A percentile compares a stretch with the other conserved stretches of the same genome.
Evolutionary conservation across 1,140 invertebrate species (phyloP).

Genomic region (Bombus difficillimus): DNA sequence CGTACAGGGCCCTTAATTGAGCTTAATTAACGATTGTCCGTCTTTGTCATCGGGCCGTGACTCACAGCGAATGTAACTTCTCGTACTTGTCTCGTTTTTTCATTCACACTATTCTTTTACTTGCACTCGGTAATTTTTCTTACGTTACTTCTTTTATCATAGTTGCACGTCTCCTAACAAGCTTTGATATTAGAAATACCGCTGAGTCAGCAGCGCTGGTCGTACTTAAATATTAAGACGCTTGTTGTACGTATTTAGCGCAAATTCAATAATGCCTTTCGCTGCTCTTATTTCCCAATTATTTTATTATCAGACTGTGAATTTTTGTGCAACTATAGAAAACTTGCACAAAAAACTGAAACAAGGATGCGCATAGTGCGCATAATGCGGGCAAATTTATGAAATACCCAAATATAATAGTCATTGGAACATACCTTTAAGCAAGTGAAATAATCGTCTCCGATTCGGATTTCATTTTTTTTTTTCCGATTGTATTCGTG

Average conservation of each 20-base stretch:
- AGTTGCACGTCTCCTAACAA: background rate
- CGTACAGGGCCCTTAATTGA: slow-evolving; percentile 70
- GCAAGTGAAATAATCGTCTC: too few species aligned
- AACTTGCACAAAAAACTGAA: too few species aligned
- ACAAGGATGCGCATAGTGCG: background rate
- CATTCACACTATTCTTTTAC: background rate
- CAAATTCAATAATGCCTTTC: background rate
- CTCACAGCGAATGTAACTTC: slow-evolving; percentile 46
- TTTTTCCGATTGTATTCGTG: too few species aligned
- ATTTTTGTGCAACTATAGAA: background rate
- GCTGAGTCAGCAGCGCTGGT: too few species aligned
- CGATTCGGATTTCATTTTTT: too few species aligned
- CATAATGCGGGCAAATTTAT: background rate
- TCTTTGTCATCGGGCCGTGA: slow-evolving; percentile 54
- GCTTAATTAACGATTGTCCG: slow-evolving; percentile 69
- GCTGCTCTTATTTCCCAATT: background rate
- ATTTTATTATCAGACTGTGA: background rate
- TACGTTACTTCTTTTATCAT: background rate
- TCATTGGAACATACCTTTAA: too few species aligned
- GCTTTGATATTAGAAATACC: background rate
- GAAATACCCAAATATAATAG: too few species aligned
- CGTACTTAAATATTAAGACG: too few species aligned
- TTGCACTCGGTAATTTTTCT: background rate
- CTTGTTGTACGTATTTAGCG: too few species aligned
- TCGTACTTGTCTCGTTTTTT: slow-evolving; percentile 14